Evolutionary conservation across 2,888 invertebrate genomes (phyloP).

Genomic region (Cantharis rustica): DNA sequence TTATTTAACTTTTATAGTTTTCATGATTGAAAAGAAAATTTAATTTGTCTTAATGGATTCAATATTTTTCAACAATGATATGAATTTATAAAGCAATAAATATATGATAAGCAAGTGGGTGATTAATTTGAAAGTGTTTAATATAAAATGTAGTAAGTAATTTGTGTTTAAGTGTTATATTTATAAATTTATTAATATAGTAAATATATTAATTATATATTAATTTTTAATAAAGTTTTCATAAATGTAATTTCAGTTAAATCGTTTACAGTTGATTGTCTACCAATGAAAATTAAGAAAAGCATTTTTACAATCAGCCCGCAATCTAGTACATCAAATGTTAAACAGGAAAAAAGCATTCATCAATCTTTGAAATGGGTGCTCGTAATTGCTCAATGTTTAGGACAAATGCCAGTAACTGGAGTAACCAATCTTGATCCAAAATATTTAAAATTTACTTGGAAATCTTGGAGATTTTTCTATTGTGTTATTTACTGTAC

Average conservation of each 20-base stretch:
- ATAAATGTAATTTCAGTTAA: background rate
- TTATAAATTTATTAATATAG: background rate
- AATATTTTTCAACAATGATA: background rate
- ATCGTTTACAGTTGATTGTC: background rate
- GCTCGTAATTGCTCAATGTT: slow-evolving; percentile 31
- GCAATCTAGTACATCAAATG: background rate
- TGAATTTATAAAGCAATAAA: background rate
- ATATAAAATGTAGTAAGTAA: background rate
- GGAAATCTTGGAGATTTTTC: slow-evolving; percentile 24
- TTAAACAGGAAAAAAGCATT: background rate
- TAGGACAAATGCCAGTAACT: slow-evolving; percentile 30
- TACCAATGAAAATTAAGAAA: background rate
- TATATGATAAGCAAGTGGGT: background rate
- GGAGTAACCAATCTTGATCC: slow-evolving; percentile 18
- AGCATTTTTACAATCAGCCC: background rate
- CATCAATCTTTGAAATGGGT: slow-evolving; percentile 23
- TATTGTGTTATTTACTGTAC: slow-evolving; percentile 10
- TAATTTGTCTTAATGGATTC: background rate
- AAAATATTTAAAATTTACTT: slow-evolving; percentile 21
- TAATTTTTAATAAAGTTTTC: background rate
- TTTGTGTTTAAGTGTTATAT: background rate
- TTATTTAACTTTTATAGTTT: background rate
- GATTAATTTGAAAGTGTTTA: background rate
- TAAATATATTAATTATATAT: too few relatives aligned
- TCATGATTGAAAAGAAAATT: background rate